Base-by-base conservation (phyloP, 1,140 invertebrate species). In the Neodiprion virginianus region DNA sequence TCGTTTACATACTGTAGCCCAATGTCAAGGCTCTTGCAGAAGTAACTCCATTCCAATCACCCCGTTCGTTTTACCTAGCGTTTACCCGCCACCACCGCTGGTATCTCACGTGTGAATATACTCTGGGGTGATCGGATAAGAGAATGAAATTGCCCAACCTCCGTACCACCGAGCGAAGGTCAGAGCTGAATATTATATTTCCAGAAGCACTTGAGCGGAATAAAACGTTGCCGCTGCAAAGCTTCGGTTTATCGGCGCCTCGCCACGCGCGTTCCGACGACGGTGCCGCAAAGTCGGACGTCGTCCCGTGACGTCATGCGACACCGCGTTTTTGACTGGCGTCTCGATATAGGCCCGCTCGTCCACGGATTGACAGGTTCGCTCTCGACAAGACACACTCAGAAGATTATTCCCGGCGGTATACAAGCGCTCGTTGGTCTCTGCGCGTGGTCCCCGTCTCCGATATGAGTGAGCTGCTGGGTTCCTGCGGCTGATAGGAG, bases 221-320 rank as follows among this genome's bases (percentile, higher is more conserved):
- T 61, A 14, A 61, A 61, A 61, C 53, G 53, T 17, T 14, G 5
- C 53, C 8, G 53, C 53, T 17, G 53, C 53, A 61, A 61, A 61
- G 53, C 53, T 12, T 61, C n/a, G 53, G 53, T 17, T 61, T 61
- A 61, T 61, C 53, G 53, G 53, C 53, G 53, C 8, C 53, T 12
- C 53, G 53, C 53, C 53, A 61, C 53, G 53, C 53, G 4, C 28
- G 76, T 72, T 72, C 76, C 75, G 78, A 78, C 78, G 77, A 75
- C 28, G 79, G 76, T 76, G 79, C 74, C 77, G 77, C 74, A 69
- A 72, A 77, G 79, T 81, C 82, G 78, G 80, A 71, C 81, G 83
- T 83, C 81, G 82, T 76, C 76, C 75, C 7, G 66, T 85, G 82
- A 84, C 82, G 80, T 85, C 83, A 84, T 67, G 73, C 72, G 74